These are phyloP conservation scores for Halesus radiatus DNA, from an alignment of 1,140 invertebrate species.

Conservation along the genomic window DNA sequence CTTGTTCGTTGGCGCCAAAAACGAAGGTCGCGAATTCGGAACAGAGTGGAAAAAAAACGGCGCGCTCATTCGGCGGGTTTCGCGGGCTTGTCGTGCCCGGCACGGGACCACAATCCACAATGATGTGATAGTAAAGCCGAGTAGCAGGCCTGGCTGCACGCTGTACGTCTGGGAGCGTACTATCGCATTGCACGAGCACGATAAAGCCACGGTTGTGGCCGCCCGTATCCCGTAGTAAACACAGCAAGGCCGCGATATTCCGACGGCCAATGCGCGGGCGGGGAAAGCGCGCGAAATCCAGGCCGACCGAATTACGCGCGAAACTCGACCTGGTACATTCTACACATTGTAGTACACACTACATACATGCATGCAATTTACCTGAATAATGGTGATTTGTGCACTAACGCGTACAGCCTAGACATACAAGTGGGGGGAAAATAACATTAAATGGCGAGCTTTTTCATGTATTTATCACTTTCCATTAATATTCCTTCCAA, in stretches of 20 bases:
- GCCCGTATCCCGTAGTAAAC: neutral
- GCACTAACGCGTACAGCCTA: too few species aligned
- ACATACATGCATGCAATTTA: neutral
- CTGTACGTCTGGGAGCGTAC: too few species aligned
- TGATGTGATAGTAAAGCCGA: too few species aligned
- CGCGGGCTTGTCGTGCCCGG: neutral
- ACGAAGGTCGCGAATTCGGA: neutral
- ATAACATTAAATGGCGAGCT: too few species aligned
- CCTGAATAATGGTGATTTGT: neutral
- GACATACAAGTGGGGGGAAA: too few species aligned
- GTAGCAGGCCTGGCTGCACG: too few species aligned
- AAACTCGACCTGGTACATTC: neutral
- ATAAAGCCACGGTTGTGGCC: neutral
- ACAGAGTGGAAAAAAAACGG: neutral
- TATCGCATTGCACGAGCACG: neutral
- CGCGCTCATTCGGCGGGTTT: neutral
- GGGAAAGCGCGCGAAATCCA: slow-evolving; percentile 12
- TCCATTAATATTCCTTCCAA: too few species aligned
- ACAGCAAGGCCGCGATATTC: neutral
- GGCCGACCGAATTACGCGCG: slow-evolving; percentile 1
- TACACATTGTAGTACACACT: too few species aligned
- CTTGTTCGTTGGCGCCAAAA: too few species aligned
- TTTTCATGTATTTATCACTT: too few species aligned
- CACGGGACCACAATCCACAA: too few species aligned
- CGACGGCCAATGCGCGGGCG: neutral